phyloP scores from a whole-genome alignment of 2,113 vertebrate genomes.

The Cettia cetti region DNA sequence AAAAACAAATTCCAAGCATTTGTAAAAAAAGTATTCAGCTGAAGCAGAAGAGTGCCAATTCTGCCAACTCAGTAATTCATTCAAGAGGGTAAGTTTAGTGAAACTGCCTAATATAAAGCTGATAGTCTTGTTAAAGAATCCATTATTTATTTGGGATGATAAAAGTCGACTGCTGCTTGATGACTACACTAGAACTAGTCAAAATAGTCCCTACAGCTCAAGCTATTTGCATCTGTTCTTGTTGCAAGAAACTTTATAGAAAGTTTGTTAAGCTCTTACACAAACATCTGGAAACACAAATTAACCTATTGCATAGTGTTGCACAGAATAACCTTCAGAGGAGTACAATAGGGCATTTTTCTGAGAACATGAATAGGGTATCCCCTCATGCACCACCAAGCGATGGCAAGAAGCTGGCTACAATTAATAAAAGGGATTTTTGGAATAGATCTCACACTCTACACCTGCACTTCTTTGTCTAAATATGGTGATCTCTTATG shows the following conservation, averaged over 20 bases:
- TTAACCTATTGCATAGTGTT: neutral
- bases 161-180: neutral
- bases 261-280: neutral
- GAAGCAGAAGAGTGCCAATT: neutral
- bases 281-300: neutral
- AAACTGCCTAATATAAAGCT: neutral
- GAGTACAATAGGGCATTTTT: neutral
- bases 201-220: neutral
- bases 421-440: neutral
- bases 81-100: neutral
- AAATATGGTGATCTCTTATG: neutral
- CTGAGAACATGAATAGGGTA: neutral
- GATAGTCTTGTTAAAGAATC: neutral
- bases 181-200: neutral
- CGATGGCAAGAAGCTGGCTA: neutral
- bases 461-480: neutral
- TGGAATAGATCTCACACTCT: neutral
- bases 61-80: neutral
- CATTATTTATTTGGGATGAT: neutral
- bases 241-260: neutral
- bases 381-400: neutral
- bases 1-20: neutral
- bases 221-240: neutral
- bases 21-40: neutral
- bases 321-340: neutral